Conservation (phyloP, 2,888 invertebrate genomes). For the Caenorhabditis sinica region DNA sequence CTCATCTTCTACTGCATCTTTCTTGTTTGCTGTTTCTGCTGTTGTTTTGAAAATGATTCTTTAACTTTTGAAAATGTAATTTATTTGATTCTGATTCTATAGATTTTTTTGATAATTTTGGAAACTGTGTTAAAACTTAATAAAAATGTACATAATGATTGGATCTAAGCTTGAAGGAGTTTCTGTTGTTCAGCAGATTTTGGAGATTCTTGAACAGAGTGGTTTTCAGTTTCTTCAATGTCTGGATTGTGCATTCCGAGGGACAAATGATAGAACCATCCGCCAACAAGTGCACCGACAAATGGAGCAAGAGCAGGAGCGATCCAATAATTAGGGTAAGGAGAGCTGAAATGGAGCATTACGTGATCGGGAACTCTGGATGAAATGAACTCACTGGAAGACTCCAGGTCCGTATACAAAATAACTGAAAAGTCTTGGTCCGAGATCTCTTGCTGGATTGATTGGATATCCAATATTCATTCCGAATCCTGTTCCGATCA, state of each 20-base stretch:
- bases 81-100: conserved; percentile 34
- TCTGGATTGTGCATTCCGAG: conserved; percentile 73
- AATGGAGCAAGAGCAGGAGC: conserved; percentile 74
- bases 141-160: conserved; percentile 52
- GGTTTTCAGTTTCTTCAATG: conserved; percentile 44
- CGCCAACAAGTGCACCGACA: conserved; percentile 73
- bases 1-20: conserved; percentile 4
- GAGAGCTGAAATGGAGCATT: conserved; percentile 67
- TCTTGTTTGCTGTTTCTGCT: conserved; percentile 17
- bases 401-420: conserved; percentile 79
- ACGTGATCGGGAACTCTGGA: too few relatives aligned
- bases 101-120: conserved; percentile 26
- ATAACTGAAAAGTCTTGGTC: conserved; percentile 79
- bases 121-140: conserved; percentile 33
- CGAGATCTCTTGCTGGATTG: conserved; percentile 79
- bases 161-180: conserved; percentile 53
- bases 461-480: conserved; percentile 78
- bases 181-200: conserved; percentile 55
- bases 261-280: conserved; percentile 71
- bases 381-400: conserved; percentile 67
- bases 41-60: conserved; percentile 35
- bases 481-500: conserved; percentile 80
- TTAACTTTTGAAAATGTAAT: conserved; percentile 27
- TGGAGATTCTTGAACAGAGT: conserved; percentile 28
- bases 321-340: conserved; percentile 70